Conservation (phyloP, 1,140 invertebrate genomes). For the Chelonus insularis region DNA sequence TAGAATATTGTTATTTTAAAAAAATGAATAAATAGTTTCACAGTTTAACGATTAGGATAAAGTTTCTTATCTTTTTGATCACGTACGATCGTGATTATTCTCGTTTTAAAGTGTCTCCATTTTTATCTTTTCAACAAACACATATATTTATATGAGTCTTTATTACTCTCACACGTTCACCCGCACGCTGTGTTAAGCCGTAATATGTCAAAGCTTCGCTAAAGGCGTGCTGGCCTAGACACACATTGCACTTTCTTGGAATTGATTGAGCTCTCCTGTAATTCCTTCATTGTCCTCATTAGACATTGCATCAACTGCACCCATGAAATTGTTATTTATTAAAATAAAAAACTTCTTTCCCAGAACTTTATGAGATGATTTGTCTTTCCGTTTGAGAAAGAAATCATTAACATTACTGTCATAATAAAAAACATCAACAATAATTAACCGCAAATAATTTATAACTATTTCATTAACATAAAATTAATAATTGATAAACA, state of each 20-base stretch:
- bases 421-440: too few species aligned
- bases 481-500: too few species aligned
- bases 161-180: background rate
- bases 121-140: conserved; percentile 16
- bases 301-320: too few species aligned
- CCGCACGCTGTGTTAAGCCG: conserved; percentile 8
- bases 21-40: conserved; percentile 26
- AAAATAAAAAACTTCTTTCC: too few species aligned
- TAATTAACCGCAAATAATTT: too few species aligned
- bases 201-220: conserved; percentile 26
- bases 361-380: too few species aligned
- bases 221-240: conserved; percentile 24
- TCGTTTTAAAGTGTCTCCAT: conserved; percentile 15
- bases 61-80: conserved; percentile 18
- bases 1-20: background rate
- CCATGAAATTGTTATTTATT: too few species aligned
- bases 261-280: conserved; percentile 15
- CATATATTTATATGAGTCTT: conserved; percentile 1
- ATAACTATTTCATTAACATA: too few species aligned
- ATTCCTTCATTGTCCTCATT: conserved; percentile 9
- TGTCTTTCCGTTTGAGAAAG: too few species aligned
- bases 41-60: conserved; percentile 27
- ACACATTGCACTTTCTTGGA: conserved; percentile 27
- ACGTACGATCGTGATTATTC: conserved; percentile 20
- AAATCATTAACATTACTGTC: too few species aligned